These are phyloP conservation scores for Brachyptera risi DNA, from an alignment of 2,888 invertebrate species.

Conservation along the genomic window DNA sequence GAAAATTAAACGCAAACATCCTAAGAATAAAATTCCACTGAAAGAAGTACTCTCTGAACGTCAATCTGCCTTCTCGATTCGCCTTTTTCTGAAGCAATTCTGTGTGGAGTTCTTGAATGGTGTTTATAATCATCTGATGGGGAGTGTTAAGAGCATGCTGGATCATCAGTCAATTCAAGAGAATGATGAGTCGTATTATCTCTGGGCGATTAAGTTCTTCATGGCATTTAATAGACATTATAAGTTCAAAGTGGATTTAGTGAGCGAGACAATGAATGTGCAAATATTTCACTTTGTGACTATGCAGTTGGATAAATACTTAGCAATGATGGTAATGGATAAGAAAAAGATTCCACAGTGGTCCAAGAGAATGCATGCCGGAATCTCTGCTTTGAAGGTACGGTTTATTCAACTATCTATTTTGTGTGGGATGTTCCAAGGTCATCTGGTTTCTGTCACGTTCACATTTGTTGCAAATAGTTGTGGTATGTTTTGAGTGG, in stretches of 20 bases:
- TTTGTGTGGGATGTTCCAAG: too few relatives aligned
- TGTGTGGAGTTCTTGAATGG: constrained; percentile 89
- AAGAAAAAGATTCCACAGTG: constrained; percentile 79
- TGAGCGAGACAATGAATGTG: constrained; percentile 91
- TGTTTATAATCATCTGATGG: constrained; percentile 91
- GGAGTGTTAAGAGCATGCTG: constrained; percentile 66
- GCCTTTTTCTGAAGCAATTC: constrained; percentile 89
- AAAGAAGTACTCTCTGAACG: constrained; percentile 61
- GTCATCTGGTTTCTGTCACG: too few relatives aligned
- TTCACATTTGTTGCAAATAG: too few relatives aligned
- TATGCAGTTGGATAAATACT: constrained; percentile 81
- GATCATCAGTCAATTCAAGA: constrained; percentile 58
- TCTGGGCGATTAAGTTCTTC: constrained; percentile 93
- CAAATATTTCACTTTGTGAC: constrained; percentile 92
- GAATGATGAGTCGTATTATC: constrained; percentile 89
- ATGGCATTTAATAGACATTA: constrained; percentile 94
- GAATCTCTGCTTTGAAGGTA: constrained; percentile 56
- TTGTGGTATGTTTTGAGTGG: too few relatives aligned
- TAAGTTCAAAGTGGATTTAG: constrained; percentile 80
- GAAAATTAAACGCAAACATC: constrained; percentile 61
- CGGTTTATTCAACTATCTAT: too few relatives aligned
- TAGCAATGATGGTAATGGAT: constrained; percentile 78
- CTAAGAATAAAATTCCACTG: constrained; percentile 73
- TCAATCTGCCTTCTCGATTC: constrained; percentile 81
- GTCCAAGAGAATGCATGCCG: constrained; percentile 82